Evolutionary conservation across 2,113 vertebrate genomes (phyloP).

Genomic region (Thomomys bottae): DNA sequence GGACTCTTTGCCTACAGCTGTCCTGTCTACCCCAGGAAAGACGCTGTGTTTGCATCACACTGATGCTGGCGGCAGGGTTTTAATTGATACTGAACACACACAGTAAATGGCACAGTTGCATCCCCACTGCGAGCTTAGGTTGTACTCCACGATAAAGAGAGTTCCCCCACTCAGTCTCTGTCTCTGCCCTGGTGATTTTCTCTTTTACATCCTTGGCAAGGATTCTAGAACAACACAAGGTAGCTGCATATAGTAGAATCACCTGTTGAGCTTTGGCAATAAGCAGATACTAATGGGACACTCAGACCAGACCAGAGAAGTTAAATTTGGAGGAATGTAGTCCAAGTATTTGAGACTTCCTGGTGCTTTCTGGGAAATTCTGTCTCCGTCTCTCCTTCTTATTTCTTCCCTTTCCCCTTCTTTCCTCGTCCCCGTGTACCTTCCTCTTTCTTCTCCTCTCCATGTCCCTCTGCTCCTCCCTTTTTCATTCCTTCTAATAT

Average conservation of each 20-base stretch:
- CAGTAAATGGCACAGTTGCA: slow-evolving; percentile 20
- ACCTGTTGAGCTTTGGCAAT: background rate
- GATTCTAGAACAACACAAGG: background rate
- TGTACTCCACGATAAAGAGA: background rate
- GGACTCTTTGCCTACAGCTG: slow-evolving; percentile 53
- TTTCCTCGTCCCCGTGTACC: rapidly evolving
- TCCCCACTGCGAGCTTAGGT: slow-evolving; percentile 3
- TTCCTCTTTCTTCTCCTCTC: background rate
- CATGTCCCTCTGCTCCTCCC: no score
- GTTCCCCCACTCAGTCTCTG: background rate
- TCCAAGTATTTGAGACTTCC: background rate
- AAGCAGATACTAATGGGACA: background rate
- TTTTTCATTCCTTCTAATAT: background rate
- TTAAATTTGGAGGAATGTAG: background rate
- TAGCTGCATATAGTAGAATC: background rate
- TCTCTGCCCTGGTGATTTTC: background rate
- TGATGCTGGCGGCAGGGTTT: slow-evolving; percentile 33
- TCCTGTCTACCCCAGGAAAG: slow-evolving; percentile 41
- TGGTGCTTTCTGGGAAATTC: background rate
- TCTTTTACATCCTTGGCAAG: background rate
- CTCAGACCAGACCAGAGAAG: background rate
- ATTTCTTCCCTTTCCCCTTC: rapidly evolving
- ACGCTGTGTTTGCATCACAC: slow-evolving; percentile 25
- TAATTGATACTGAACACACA: slow-evolving; percentile 27
- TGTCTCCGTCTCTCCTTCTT: background rate